Conservation (phyloP, 2,888 invertebrate genomes). For the Zygogramma bicolorata region DNA sequence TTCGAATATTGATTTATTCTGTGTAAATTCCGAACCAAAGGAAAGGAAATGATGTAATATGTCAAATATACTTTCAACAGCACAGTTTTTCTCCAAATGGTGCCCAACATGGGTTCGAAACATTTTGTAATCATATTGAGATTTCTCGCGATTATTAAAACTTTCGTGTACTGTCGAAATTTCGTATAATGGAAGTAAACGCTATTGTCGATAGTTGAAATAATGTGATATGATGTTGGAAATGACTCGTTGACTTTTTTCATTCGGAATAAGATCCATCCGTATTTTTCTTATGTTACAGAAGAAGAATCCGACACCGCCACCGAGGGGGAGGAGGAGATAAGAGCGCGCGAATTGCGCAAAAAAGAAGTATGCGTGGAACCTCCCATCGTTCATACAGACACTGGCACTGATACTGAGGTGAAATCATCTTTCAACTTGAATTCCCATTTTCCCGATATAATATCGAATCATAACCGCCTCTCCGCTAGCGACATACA, state of each 20-base stretch:
- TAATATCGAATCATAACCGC: slow-evolving; percentile 40
- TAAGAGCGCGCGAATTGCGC: slow-evolving; percentile 75
- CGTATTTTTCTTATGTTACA: slow-evolving; percentile 55
- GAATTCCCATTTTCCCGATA: slow-evolving; percentile 40
- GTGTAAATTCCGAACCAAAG: no score
- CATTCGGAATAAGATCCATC: neutral
- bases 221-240: neutral
- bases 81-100: neutral
- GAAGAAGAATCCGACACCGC: slow-evolving; percentile 79
- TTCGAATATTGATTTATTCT: no score
- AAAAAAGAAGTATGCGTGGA: slow-evolving; percentile 77
- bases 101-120: neutral
- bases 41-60: no score
- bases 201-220: neutral
- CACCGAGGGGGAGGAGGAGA: slow-evolving; percentile 79
- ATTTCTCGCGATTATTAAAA: no score
- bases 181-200: neutral
- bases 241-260: neutral
- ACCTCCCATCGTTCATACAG: slow-evolving; percentile 75
- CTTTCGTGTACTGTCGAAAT: no score
- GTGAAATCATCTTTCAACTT: slow-evolving; percentile 65
- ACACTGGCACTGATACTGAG: slow-evolving; percentile 79
- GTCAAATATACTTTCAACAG: no score
- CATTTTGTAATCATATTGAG: no score
- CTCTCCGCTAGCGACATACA: slow-evolving; percentile 36